These are phyloP conservation scores for Drosophila mauritiana DNA, from an alignment of 1,140 invertebrate genomes.

Conservation along the genomic window DNA sequence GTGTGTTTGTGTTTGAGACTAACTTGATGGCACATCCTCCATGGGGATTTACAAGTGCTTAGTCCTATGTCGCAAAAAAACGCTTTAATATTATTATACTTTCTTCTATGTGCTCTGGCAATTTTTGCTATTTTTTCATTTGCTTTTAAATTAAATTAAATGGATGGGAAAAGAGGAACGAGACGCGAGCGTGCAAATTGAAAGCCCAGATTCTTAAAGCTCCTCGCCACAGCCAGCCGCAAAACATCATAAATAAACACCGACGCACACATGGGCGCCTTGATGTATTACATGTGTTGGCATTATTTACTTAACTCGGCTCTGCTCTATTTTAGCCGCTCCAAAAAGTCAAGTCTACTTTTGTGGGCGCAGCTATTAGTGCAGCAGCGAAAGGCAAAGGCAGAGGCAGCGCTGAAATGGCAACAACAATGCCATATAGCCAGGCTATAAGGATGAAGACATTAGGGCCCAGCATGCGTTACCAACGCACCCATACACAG, in stretches of 20 bases:
- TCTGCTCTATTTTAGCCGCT: slow-evolving; percentile 79
- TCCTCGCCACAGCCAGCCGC: slow-evolving; percentile 4
- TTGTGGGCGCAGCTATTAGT: slow-evolving; percentile 74
- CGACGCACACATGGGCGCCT: slow-evolving; percentile 24
- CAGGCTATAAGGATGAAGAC: slow-evolving; percentile 69
- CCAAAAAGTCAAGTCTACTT: slow-evolving; percentile 78
- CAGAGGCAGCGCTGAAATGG: slow-evolving; percentile 26
- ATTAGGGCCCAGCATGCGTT: slow-evolving; percentile 78
- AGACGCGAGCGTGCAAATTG: slow-evolving; percentile 47
- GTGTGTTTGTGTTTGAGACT: slow-evolving; percentile 79
- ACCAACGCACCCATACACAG: slow-evolving; percentile 41
- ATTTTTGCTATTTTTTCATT: slow-evolving; percentile 50
- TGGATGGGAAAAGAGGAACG: slow-evolving; percentile 22
- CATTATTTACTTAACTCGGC: slow-evolving; percentile 81
- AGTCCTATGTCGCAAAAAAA: slow-evolving; percentile 82
- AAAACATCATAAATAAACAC: slow-evolving; percentile 53
- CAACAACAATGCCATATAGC: slow-evolving; percentile 39
- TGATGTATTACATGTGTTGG: slow-evolving; percentile 82
- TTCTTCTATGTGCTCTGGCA: slow-evolving; percentile 74
- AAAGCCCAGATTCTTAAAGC: slow-evolving; percentile 47
- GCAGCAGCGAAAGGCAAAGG: slow-evolving; percentile 35
- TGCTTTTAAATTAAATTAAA: slow-evolving; percentile 75
- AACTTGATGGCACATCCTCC: slow-evolving; percentile 83
- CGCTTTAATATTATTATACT: slow-evolving; percentile 83
- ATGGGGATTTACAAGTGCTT: slow-evolving; percentile 84